Evolutionary conservation across 2,113 vertebrate species (phyloP).

Genomic region (Donacobius atricapilla): DNA sequence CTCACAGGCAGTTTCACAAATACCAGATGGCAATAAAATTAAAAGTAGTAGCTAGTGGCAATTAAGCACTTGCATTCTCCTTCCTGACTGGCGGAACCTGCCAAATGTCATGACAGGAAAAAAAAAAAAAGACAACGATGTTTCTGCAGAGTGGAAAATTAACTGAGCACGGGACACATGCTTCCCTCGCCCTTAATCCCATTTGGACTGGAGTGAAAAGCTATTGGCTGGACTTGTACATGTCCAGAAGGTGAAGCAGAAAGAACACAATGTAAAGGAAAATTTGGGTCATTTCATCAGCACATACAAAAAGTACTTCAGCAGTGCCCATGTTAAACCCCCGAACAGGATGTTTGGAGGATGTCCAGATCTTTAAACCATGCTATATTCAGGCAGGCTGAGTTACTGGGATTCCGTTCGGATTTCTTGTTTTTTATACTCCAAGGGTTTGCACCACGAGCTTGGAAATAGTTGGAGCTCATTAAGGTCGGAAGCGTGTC

Average conservation of each 20-base stretch:
- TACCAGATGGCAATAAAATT: conserved; percentile 57
- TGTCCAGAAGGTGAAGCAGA: not conserved
- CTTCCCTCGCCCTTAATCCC: not conserved
- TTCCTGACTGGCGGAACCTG: conserved; percentile 15
- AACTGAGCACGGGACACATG: not conserved
- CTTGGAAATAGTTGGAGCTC: not conserved
- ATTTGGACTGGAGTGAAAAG: not conserved
- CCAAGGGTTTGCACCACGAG: not conserved
- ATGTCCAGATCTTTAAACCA: not conserved
- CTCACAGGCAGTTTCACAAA: conserved; percentile 9
- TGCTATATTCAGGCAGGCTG: not conserved
- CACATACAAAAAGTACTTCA: not conserved
- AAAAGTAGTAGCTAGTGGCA: conserved; percentile 32
- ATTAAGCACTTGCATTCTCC: conserved; percentile 1
- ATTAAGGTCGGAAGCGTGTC: not conserved
- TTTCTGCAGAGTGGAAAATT: not conserved
- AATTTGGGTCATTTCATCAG: not conserved
- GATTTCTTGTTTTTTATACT: not conserved
- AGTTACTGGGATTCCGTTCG: not conserved
- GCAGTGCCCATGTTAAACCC: not conserved
- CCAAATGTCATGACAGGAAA: not conserved
- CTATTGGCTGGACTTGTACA: not conserved
- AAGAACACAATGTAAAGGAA: not conserved
- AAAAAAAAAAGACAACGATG: not conserved
- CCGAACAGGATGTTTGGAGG: not conserved